Percentiles rank a stretch among this genome's conserved stretches.
Evolutionary conservation across 2,888 invertebrate genomes (phyloP).

Genomic region (Callinectes sapidus): DNA sequence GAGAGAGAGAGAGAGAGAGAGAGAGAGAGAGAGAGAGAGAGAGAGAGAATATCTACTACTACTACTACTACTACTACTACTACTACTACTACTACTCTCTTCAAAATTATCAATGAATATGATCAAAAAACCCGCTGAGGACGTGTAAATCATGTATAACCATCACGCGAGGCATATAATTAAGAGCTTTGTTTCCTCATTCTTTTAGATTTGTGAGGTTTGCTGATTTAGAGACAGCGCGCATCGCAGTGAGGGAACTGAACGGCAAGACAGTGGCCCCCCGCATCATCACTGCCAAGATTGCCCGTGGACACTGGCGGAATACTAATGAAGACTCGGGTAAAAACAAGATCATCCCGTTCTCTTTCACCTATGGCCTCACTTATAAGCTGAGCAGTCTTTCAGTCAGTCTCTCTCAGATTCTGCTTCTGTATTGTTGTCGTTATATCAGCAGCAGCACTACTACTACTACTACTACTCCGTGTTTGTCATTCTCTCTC

Average conservation of each 20-base stretch:
- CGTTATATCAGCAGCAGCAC: too few relatives aligned
- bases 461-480: too few relatives aligned
- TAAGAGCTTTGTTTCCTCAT: too few relatives aligned
- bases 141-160: background rate
- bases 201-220: constrained; percentile 49
- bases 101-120: too few relatives aligned
- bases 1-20: background rate
- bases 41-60: background rate
- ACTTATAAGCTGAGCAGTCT: too few relatives aligned
- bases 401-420: too few relatives aligned
- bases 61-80: too few relatives aligned
- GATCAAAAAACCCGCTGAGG: background rate
- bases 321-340: constrained; percentile 50
- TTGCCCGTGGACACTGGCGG: constrained; percentile 48
- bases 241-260: constrained; percentile 43
- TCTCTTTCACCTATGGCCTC: too few relatives aligned
- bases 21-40: background rate
- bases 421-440: too few relatives aligned
- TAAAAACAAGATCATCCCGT: background rate
- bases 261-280: background rate
- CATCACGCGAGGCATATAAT: background rate
- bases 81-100: too few relatives aligned
- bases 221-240: constrained; percentile 39
- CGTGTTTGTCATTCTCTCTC: background rate
- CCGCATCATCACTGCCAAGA: constrained; percentile 7